These are phyloP conservation scores for Cuculus canorus DNA, from an alignment of 2,797 vertebrate species.

Conservation along the genomic window DNA sequence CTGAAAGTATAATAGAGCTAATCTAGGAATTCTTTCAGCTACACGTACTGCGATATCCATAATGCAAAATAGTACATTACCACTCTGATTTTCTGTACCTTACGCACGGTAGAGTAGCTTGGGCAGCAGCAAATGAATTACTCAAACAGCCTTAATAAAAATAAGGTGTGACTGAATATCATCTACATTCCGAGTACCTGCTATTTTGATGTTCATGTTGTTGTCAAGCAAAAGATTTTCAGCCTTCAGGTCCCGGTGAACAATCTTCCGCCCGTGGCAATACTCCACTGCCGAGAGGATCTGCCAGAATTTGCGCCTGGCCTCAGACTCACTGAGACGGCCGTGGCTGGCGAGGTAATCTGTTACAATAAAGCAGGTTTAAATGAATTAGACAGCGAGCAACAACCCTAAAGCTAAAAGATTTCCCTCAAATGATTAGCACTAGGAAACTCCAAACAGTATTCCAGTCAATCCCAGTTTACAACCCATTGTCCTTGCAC, in stretches of 20 bases:
- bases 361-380: conserved; percentile 57
- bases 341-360: conserved; percentile 97
- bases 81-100: neutral
- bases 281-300: conserved; percentile 97
- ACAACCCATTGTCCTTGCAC: neutral
- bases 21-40: neutral
- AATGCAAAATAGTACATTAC: neutral
- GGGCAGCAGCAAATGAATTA: neutral
- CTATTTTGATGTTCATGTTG: conserved; percentile 99
- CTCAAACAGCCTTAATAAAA: neutral
- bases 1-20: neutral
- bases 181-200: conserved; percentile 80
- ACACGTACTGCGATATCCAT: neutral
- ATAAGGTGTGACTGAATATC: neutral
- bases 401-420: neutral
- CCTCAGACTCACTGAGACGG: conserved; percentile 91
- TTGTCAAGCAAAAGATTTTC: conserved; percentile 95
- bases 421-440: neutral
- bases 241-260: conserved; percentile 96
- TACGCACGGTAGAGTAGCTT: neutral
- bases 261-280: conserved; percentile 93
- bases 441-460: neutral
- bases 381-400: neutral
- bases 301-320: conserved; percentile 98
- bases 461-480: neutral